phyloP scores from a whole-genome alignment of 2,113 vertebrate species.

The Gasterosteus aculeatus region DNA sequence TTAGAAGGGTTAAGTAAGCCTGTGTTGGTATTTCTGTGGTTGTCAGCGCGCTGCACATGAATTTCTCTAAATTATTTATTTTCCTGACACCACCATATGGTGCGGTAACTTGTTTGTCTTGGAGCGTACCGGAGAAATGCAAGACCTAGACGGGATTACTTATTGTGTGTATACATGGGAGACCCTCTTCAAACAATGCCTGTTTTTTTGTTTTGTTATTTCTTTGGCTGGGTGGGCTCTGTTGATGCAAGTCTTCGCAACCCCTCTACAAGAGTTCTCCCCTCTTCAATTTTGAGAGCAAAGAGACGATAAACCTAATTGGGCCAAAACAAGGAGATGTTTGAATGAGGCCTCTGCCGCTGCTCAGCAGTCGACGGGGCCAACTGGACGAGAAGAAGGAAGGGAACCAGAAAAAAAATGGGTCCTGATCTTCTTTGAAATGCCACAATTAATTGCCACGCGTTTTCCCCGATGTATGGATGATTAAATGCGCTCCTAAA shows the following conservation, averaged over 20 bases:
- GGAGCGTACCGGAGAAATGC: conserved; percentile 68
- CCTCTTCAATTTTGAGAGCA: conserved; percentile 52
- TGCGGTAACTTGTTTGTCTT: conserved; percentile 76
- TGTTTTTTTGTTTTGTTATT: conserved; percentile 68
- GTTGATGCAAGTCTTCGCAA: conserved; percentile 77
- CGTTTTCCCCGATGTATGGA: conserved; percentile 77
- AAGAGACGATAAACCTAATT: conserved; percentile 66
- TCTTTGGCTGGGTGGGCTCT: conserved; percentile 68
- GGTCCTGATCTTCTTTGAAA: conserved; percentile 84
- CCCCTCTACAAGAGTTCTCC: conserved; percentile 32
- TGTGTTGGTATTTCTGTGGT: conserved; percentile 80
- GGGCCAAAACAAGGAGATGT: conserved; percentile 63
- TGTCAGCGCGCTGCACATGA: conserved; percentile 71
- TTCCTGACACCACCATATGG: conserved; percentile 81
- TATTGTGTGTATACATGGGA: conserved; percentile 71
- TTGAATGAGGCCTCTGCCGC: conserved; percentile 34
- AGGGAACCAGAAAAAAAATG: conserved; percentile 76
- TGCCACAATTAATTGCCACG: conserved; percentile 84
- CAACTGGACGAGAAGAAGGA: conserved; percentile 57
- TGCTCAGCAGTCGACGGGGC: conserved; percentile 45
- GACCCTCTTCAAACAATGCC: conserved; percentile 78
- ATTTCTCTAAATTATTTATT: conserved; percentile 81
- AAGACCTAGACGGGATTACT: conserved; percentile 68
- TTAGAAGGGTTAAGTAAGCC: conserved; percentile 76
- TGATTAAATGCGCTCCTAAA: conserved; percentile 86